A percentile compares a stretch with the other conserved stretches of the same genome.
Conservation (phyloP, 2,888 invertebrate genomes). For the Agrilus mali region DNA sequence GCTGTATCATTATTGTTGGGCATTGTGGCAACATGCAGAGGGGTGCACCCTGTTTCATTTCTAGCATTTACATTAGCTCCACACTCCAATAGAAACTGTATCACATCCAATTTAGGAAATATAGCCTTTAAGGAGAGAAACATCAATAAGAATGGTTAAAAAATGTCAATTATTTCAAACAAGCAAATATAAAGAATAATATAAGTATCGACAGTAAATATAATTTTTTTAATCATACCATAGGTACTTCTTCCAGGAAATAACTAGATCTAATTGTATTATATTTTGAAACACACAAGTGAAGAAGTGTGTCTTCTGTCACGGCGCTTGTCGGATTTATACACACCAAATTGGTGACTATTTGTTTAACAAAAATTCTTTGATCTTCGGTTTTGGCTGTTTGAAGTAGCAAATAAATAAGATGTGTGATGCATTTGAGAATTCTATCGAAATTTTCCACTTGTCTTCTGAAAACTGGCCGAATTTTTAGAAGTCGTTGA, state of each 20-base stretch:
- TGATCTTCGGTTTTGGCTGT: constrained; percentile 43
- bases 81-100: constrained; percentile 59
- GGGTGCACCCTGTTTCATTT: constrained; percentile 64
- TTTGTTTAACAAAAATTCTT: constrained; percentile 31
- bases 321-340: constrained; percentile 55
- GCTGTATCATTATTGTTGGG: constrained; percentile 60
- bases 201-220: constrained; percentile 1
- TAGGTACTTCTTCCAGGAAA: constrained; percentile 53
- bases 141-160: not conserved
- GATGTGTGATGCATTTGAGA: constrained; percentile 66
- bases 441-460: constrained; percentile 72
- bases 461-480: constrained; percentile 64
- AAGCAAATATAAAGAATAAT: not conserved
- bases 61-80: constrained; percentile 66
- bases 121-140: constrained; percentile 40
- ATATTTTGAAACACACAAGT: constrained; percentile 66
- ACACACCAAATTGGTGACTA: constrained; percentile 45
- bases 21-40: constrained; percentile 68
- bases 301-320: constrained; percentile 70
- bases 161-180: constrained; percentile 2
- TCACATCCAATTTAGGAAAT: constrained; percentile 60
- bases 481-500: constrained; percentile 38
- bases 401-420: constrained; percentile 56
- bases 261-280: constrained; percentile 69
- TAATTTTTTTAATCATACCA: constrained; percentile 21